Base-by-base conservation (phyloP, 2,797 vertebrate genomes). In the Glossophaga mutica region DNA sequence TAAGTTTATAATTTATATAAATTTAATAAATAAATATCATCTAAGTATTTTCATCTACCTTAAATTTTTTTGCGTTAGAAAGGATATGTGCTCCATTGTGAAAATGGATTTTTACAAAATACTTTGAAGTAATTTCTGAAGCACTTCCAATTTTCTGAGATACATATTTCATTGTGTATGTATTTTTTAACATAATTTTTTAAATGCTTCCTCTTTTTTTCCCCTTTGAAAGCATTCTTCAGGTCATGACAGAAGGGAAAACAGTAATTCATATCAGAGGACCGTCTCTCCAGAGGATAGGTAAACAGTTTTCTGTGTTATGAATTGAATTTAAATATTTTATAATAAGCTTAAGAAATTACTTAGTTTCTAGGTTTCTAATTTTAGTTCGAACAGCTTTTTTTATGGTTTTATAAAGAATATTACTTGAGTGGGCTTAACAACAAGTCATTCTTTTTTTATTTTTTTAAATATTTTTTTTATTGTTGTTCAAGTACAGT, bases 251-350 rank as follows among this genome's bases (percentile, higher is more conserved):
- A 98, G 95, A 97, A 98, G 95, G 78, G 98, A 98, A 77, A 97
- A 95, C 94, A 95, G 98, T 90, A 97, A 96, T 97, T 98, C 98
- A n/a, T 95, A 82, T 50, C 98, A 95, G 32, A 98, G 93, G 87
- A 98, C 97, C 79, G 97, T 98, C 46, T 98, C 99, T 96, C 98
- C 99, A 87, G 98, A 99, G 93, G 98, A 98, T 94, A 98, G 99
- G 99, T 99, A 98, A 81, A 85, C 14, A 79, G 16, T 65, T 85
- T 83, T 88, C 18, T 95, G 18, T 67, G 2, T 22, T 94, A 32
- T 34, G 59, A 85, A 62, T 65, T 12, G 4, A 79, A 42, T 65
- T 87, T 42, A 92, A 68, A 4, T 82, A 78, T 34, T 82, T 10
- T 84, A 1, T 91, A 1, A 26, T n/a, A 67, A 84, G 24, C 94